Evolutionary conservation across 2,888 invertebrate genomes (phyloP), one percentile per base, ranked within the genome.

Genomic region (Rotaria sp.): DNA sequence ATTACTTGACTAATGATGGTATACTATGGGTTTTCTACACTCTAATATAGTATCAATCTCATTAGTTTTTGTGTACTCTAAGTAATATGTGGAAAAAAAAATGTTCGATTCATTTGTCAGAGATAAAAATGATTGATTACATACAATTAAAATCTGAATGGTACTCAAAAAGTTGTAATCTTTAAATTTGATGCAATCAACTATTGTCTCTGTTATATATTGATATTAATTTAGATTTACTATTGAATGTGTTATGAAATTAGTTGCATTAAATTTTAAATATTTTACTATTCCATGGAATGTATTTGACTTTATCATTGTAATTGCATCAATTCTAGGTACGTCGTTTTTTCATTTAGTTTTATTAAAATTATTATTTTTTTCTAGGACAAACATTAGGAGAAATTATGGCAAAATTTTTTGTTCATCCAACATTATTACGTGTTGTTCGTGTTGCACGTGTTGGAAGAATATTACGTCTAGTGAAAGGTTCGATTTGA

Each of bases 281-380:
- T 98, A 97, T 93, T 98, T 98, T 93, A 96, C 96, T 92, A 96
- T 97, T 93, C 96, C 97, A 89, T 98, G 98, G 98, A 98, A 98
- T 93, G 94, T 98, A 91, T 98, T 98, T 93, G 97, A 98, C 94
- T 96, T 96, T 93, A 96, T 97, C 92, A 97, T 98, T 92, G 97
- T 97, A 92, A 96, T 96, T 93, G 94, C 97, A 92, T 97, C 97
- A 92, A 95, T 98, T 93, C 94, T 97, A 93, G 96, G 96, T 96
- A 93, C 94, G 50, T 50, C 50, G 11, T 50, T 15, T 50, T 50
- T 2, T 15, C 11, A 50, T 50, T 50, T 11, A 50, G 4, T 10
- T 50, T 11, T 15, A 50, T 18, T 50, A 50, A 10, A 11, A 15
- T 8, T 18, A 10, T 50, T 50, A 15, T 50, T 18, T 59, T 59